Evolutionary conservation across 2,113 vertebrate genomes (phyloP).

Genomic region (Ancistrus triradiatus): DNA sequence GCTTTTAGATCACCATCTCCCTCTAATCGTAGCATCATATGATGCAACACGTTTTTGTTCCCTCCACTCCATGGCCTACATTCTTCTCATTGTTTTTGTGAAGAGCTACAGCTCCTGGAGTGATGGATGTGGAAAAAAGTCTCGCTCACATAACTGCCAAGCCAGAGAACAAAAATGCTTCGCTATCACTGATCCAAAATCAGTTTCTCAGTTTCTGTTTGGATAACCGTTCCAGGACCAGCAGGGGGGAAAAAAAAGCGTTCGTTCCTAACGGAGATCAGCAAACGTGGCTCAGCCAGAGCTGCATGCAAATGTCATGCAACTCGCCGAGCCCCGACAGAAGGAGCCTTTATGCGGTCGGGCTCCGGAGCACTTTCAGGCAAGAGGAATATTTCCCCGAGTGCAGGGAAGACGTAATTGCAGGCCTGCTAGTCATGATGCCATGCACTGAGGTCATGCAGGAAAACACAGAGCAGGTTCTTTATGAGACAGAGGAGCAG

Average conservation of each 20-base stretch:
- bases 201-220: background rate
- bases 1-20: too few species aligned
- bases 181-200: background rate
- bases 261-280: constrained; percentile 31
- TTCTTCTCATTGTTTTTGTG: constrained; percentile 42
- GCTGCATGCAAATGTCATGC: constrained; percentile 61
- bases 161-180: background rate
- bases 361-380: constrained; percentile 28
- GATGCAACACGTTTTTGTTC: too few species aligned
- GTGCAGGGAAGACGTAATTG: constrained; percentile 28
- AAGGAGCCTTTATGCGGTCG: constrained; percentile 51
- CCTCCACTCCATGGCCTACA: constrained; percentile 52
- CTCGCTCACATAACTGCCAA: constrained; percentile 5
- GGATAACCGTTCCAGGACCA: constrained; percentile 2
- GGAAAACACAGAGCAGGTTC: constrained; percentile 36
- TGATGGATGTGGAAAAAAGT: constrained; percentile 22
- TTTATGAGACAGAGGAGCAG: constrained; percentile 20
- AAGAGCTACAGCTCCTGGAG: constrained; percentile 42
- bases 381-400: constrained; percentile 1
- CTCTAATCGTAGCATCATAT: too few species aligned
- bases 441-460: constrained; percentile 43
- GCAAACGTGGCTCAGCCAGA: constrained; percentile 69
- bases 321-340: constrained; percentile 54
- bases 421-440: constrained; percentile 27
- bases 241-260: background rate